A percentile compares a stretch with the other conserved stretches of the same genome.
Evolutionary conservation across 2,113 vertebrate genomes (phyloP).

Genomic region (western clawed frog (Xenopus tropicalis)): UCB_Xtro_10.0 CM004444.2:147154501-147155000

Average conservation of each 20-base stretch:
- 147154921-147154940: no score
- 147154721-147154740: conserved; percentile 16
- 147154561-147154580: conserved; percentile 68
- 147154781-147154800: not conserved
- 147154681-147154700: conserved; percentile 40
- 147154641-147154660: accelerated
- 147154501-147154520: conserved; percentile 66
- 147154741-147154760: not conserved
- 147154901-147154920: no score
- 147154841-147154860: conserved; percentile 77
- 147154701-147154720: conserved; percentile 46
- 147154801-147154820: conserved; percentile 3
- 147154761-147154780: not conserved
- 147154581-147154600: conserved; percentile 57
- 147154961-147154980: no score
- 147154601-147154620: conserved; percentile 4
- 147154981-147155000: no score
- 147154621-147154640: not conserved
- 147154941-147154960: no score
- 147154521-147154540: conserved; percentile 71
- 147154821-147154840: conserved; percentile 6
- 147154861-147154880: conserved; percentile 75
- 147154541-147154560: conserved; percentile 56
- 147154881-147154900: no score
- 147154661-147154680: not conserved